A percentile compares a stretch with the other conserved stretches of the same genome.
phyloP scores from a whole-genome alignment of 1,140 invertebrate species.

The Drosophila micromelanica region DNA sequence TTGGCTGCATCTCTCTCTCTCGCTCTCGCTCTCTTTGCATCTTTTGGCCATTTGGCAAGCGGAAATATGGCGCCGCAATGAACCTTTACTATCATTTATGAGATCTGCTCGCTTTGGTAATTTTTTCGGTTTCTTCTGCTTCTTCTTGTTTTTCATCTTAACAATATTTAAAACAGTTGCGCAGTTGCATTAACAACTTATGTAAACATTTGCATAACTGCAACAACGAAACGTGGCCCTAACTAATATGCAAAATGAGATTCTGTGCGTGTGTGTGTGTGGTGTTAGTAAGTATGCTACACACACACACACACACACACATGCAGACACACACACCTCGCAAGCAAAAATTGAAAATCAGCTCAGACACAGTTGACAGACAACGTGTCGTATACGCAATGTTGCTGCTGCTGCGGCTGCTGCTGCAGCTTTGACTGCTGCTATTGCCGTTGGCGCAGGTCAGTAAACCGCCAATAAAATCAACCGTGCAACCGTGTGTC shows the following conservation, averaged over 20 bases:
- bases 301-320: not conserved
- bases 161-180: conserved; percentile 25
- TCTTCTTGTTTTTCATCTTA: not conserved
- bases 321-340: not conserved
- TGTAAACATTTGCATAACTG: conserved; percentile 27
- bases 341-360: conserved; percentile 60
- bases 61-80: conserved; percentile 64
- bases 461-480: conserved; percentile 82
- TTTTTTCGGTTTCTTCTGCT: conserved; percentile 18
- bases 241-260: not conserved
- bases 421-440: conserved; percentile 18
- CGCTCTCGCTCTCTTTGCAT: not conserved
- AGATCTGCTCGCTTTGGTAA: conserved; percentile 61
- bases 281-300: conserved; percentile 23
- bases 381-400: conserved; percentile 70
- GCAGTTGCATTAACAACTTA: conserved; percentile 23
- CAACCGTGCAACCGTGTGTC: conserved; percentile 50
- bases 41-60: conserved; percentile 40
- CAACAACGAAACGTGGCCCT: not conserved
- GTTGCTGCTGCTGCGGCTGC: conserved; percentile 40
- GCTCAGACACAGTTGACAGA: conserved; percentile 68
- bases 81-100: conserved; percentile 69
- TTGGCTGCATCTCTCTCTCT: conserved; percentile 22
- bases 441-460: conserved; percentile 70
- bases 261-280: not conserved